A percentile compares a stretch with the other conserved stretches of the same genome.
Evolutionary conservation across 2,888 invertebrate species (phyloP).

Genomic region (Parasteatoda lunata): DNA sequence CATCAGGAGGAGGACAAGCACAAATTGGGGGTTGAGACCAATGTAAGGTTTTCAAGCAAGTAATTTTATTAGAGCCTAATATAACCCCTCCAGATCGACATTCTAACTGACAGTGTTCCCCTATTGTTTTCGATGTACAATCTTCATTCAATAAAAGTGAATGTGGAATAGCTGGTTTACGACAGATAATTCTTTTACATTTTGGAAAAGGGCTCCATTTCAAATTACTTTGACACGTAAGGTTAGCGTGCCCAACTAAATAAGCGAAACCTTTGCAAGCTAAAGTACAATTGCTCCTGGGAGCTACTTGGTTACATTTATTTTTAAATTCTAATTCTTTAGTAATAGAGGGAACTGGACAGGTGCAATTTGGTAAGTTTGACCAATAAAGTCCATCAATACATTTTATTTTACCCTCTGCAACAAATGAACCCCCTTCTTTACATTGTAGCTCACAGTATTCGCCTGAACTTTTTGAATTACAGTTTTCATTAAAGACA

Average conservation of each 20-base stretch:
- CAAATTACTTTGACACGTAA: neutral
- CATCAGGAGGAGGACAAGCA: slow-evolving; percentile 12
- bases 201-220: slow-evolving; percentile 14
- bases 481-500: slow-evolving; percentile 11
- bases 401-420: slow-evolving; percentile 10
- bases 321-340: neutral
- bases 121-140: neutral
- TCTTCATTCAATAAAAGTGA: neutral
- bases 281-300: slow-evolving; percentile 3
- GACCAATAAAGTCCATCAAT: slow-evolving; percentile 6
- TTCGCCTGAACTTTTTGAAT: neutral
- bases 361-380: neutral
- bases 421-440: slow-evolving; percentile 17
- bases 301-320: neutral
- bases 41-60: neutral
- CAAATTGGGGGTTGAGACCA: slow-evolving; percentile 25
- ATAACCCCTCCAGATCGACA: slow-evolving; percentile 10
- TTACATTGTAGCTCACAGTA: slow-evolving; percentile 19
- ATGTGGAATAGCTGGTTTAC: neutral
- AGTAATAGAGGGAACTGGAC: slow-evolving; percentile 3
- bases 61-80: neutral
- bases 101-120: neutral
- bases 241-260: neutral
- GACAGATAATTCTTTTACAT: slow-evolving; percentile 16
- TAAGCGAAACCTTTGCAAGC: neutral